Percentiles rank a stretch among this genome's conserved stretches.
Conservation (phyloP, 1,140 invertebrate genomes). For the Drosophila lacertosa region DNA sequence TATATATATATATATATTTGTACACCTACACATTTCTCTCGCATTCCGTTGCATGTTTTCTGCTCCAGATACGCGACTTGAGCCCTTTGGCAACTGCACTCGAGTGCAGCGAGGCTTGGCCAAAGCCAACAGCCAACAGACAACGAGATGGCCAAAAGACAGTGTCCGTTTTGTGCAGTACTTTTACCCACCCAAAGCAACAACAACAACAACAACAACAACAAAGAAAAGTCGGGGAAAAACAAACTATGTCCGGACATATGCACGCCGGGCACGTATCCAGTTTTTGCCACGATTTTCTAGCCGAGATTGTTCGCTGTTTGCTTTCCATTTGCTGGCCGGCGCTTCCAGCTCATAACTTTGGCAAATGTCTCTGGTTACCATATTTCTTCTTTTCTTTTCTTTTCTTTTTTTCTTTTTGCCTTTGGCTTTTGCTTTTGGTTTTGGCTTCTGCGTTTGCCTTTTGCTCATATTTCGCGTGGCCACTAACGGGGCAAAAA, state of each 20-base stretch:
- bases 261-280: slow-evolving; percentile 54
- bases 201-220: slow-evolving; percentile 10
- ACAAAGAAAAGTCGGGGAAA: slow-evolving; percentile 13
- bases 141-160: slow-evolving; percentile 10
- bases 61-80: slow-evolving; percentile 65
- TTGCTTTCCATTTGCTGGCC: slow-evolving; percentile 50
- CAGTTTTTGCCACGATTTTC: slow-evolving; percentile 39
- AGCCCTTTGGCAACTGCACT: slow-evolving; percentile 69
- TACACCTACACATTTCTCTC: slow-evolving; percentile 30
- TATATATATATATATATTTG: no score
- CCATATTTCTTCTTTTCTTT: slow-evolving; percentile 22
- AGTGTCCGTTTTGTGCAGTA: slow-evolving; percentile 14
- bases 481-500: slow-evolving; percentile 64
- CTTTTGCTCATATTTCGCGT: slow-evolving; percentile 71
- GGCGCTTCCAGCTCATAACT: slow-evolving; percentile 57
- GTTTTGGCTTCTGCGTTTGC: slow-evolving; percentile 35
- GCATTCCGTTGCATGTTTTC: slow-evolving; percentile 59
- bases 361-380: slow-evolving; percentile 55
- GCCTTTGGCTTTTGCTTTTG: slow-evolving; percentile 27
- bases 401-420: slow-evolving; percentile 13
- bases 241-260: slow-evolving; percentile 57
- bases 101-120: slow-evolving; percentile 73
- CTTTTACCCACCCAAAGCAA: neutral
- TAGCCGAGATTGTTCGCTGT: slow-evolving; percentile 35
- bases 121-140: no score